These are phyloP conservation scores for Dioctria rufipes DNA, from an alignment of 2,888 invertebrate genomes.

Conservation along the genomic window DNA sequence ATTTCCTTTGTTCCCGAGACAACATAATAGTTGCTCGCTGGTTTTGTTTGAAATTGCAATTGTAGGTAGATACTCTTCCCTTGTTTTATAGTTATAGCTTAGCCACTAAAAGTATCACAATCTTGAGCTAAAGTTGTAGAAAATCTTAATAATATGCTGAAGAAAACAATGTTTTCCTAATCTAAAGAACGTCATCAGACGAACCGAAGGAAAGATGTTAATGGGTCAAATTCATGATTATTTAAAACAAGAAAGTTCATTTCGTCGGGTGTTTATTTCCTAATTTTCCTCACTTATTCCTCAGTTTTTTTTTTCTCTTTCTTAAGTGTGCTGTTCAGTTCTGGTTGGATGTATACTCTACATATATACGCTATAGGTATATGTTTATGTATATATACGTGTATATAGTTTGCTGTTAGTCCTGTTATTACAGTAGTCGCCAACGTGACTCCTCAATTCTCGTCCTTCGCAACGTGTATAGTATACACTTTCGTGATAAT, in stretches of 20 bases:
- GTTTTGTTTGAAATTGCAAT: conserved; percentile 12
- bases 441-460: not conserved
- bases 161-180: conserved; percentile 16
- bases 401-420: not conserved
- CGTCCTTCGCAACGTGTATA: not conserved
- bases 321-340: not conserved
- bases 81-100: conserved; percentile 6
- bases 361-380: too few species aligned
- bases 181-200: not conserved
- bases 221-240: conserved; percentile 39
- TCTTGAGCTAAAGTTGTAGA: not conserved
- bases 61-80: not conserved
- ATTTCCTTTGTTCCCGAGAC: conserved; percentile 10
- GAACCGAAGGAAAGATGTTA: not conserved
- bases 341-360: not conserved
- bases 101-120: too few species aligned
- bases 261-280: conserved; percentile 24
- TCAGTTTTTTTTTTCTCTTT: conserved; percentile 14
- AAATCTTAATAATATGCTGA: conserved; percentile 35
- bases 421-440: conserved; percentile 1
- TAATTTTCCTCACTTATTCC: conserved; percentile 39
- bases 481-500: not conserved
- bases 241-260: conserved; percentile 21
- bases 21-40: not conserved
- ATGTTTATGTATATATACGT: too few species aligned